A percentile compares a stretch with the other conserved stretches of the same genome.
Evolutionary conservation across 92 coral and sea anemone genomes (phyloP).

Genomic region (Zoanthus sociatus): DNA sequence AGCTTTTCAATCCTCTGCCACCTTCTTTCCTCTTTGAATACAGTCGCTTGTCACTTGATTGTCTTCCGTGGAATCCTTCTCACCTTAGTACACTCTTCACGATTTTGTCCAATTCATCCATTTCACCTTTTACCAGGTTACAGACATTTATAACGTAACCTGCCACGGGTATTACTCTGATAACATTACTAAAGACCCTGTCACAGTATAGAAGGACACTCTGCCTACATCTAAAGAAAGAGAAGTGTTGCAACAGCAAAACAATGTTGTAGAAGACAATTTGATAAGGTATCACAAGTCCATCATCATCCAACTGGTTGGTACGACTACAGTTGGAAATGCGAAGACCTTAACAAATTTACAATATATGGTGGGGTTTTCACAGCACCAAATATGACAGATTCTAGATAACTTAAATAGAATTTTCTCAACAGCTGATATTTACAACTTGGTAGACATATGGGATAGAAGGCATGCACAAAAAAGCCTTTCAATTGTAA

Average conservation of each 20-base stretch:
- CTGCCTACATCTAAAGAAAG: slow-evolving; percentile 24
- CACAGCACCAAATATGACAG: slow-evolving; percentile 71
- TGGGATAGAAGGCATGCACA: slow-evolving; percentile 76
- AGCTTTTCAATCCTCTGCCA: no score
- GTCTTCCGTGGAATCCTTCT: no score
- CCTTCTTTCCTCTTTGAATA: no score
- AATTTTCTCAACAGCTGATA: slow-evolving; percentile 61
- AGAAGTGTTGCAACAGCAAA: slow-evolving; percentile 34
- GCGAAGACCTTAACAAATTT: slow-evolving; percentile 64
- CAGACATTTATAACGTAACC: no score
- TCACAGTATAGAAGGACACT: no score
- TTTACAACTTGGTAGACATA: slow-evolving; percentile 59
- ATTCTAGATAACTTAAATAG: slow-evolving; percentile 34
- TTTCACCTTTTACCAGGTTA: no score
- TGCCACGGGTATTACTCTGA: no score
- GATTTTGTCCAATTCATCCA: no score
- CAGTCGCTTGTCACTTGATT: no score
- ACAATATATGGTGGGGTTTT: slow-evolving; percentile 70
- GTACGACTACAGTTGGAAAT: slow-evolving; percentile 61
- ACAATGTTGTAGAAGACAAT: slow-evolving; percentile 27
- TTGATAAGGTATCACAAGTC: slow-evolving; percentile 62
- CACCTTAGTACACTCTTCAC: no score
- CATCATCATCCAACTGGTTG: slow-evolving; percentile 45
- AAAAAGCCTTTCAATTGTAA: slow-evolving; percentile 40
- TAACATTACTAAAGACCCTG: no score